Base-by-base conservation (phyloP, 2,888 invertebrate genomes). In the Toxonevra muliebris region DNA sequence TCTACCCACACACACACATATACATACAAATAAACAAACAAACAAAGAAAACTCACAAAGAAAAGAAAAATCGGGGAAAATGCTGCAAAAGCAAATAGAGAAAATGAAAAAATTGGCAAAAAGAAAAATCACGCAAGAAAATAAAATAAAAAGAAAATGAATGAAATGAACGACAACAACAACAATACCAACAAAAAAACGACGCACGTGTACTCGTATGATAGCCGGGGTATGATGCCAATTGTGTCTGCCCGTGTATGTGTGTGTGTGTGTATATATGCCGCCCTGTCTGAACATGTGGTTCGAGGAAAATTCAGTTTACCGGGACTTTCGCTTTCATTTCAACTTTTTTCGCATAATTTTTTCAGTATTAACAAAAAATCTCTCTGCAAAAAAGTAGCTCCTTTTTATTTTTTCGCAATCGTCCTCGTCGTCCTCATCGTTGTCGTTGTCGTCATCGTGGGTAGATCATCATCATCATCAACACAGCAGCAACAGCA, bases 271-370 rank as follows among this genome's bases (percentile, higher is more conserved):
- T 15, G 8, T 8, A 41, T 43, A 42, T 15, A 42, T 58, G 20
- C 41, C 54, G 60, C 53, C 70, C 69, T 70, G 71, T 76, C 75
- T 73, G 76, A 73, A 70, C 69, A 76, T n/a, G 12, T 42, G 15
- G 20, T n/a, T 55, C 42, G 12, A 48, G 20, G 12, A 54, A 61
- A 61, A 43, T 43, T 59, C 59, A 62, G 55, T 30, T 64, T 61
- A 71, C 67, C 69, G 72, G 73, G 74, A 77, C 76, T 78, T 80
- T 78, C 78, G 74, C 73, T 78, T 80, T 80, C 77, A 58, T 71
- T 69, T 43, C 20, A 54, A 65, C 48, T 17, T 61, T 68, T 20
- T 63, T 53, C 52, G 53, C 10, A 52, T 63, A 63, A 53, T 59
- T 67, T 58, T 17, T 66, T 55, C 54, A 12, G 13, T 48, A 48